Evolutionary conservation across 2,113 vertebrate genomes (phyloP).

Genomic region (Silurus glanis): DNA sequence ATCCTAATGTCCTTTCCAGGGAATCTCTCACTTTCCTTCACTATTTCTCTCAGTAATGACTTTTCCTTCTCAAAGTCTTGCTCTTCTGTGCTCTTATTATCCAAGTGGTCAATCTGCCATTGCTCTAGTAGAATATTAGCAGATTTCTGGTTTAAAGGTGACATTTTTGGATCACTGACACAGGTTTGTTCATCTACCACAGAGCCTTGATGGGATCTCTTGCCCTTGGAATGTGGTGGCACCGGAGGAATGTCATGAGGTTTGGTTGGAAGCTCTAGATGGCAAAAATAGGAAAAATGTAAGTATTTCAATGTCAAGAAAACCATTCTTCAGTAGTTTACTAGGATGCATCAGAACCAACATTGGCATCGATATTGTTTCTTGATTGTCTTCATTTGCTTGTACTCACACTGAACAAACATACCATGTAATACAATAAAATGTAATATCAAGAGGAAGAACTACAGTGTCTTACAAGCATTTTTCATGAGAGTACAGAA

Average conservation of each 20-base stretch:
- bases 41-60: constrained; percentile 4
- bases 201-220: not conserved
- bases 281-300: not conserved
- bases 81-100: not conserved
- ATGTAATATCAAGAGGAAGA: not conserved
- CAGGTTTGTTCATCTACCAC: constrained; percentile 40
- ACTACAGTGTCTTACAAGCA: not conserved
- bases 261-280: not conserved
- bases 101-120: constrained; percentile 22
- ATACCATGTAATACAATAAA: not conserved
- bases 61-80: constrained; percentile 21
- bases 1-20: not conserved
- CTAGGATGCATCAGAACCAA: not conserved
- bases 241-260: constrained; percentile 29
- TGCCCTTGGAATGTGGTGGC: constrained; percentile 42
- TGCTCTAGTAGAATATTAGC: constrained; percentile 22
- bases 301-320: not conserved
- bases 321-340: not conserved
- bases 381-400: not conserved
- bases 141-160: constrained; percentile 56
- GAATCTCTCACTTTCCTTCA: not conserved
- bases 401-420: not conserved
- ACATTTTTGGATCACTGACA: constrained; percentile 61
- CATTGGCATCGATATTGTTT: not conserved
- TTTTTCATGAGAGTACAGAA: not conserved